Evolutionary conservation across 2,888 invertebrate genomes (phyloP).

Genomic region (Tromatobia lineatoria): DNA sequence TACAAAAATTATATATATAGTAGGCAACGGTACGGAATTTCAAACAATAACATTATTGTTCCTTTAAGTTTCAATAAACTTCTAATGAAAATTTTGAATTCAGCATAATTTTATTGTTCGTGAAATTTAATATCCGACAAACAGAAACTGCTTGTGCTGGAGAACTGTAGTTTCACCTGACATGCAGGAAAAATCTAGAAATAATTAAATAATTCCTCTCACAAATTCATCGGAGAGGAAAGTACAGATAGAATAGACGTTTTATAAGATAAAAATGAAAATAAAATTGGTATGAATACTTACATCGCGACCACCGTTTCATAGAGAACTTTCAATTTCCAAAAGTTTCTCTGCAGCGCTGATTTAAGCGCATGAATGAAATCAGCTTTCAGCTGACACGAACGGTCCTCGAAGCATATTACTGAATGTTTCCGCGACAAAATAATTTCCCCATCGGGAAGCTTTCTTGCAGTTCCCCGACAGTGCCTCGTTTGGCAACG

Average conservation of each 20-base stretch:
- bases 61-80: background rate
- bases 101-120: background rate
- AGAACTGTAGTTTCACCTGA: background rate
- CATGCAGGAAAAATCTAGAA: background rate
- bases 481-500: slow-evolving; percentile 20
- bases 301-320: no score
- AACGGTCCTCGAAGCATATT: background rate
- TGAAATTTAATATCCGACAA: background rate
- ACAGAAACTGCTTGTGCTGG: background rate
- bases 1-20: background rate
- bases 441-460: slow-evolving; percentile 26
- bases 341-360: slow-evolving; percentile 4
- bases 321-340: no score
- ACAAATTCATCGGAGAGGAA: background rate
- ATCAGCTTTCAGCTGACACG: slow-evolving; percentile 5
- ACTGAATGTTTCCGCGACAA: slow-evolving; percentile 16
- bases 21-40: background rate
- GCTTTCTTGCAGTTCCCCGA: slow-evolving; percentile 11
- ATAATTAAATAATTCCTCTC: background rate
- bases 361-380: slow-evolving; percentile 15
- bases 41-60: background rate
- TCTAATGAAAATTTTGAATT: background rate
- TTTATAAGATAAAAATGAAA: background rate
- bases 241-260: background rate
- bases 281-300: background rate